These are phyloP conservation scores for Drosophila paranaensis DNA, from an alignment of 2,888 invertebrate genomes.

Conservation along the genomic window DNA sequence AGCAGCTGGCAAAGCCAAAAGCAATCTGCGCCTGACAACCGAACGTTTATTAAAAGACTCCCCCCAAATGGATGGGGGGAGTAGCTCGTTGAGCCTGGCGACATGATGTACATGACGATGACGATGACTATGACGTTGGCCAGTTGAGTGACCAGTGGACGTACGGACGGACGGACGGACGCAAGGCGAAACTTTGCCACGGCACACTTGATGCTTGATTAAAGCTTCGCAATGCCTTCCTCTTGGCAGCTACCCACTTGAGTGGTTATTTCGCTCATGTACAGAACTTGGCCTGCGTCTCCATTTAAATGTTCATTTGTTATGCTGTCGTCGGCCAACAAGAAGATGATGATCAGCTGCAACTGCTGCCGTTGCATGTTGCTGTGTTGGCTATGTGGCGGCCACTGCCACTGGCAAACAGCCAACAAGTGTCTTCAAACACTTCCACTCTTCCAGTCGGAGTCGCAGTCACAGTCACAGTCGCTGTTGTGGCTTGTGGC, in stretches of 20 bases:
- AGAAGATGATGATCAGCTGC: slow-evolving; percentile 34
- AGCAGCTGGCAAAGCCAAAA: slow-evolving; percentile 49
- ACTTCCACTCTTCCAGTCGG: slow-evolving; percentile 53
- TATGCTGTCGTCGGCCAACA: slow-evolving; percentile 72
- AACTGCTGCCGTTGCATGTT: slow-evolving; percentile 28
- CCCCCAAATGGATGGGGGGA: slow-evolving; percentile 35
- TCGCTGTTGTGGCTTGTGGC: slow-evolving; percentile 49
- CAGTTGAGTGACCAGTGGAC: slow-evolving; percentile 51
- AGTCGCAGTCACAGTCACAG: slow-evolving; percentile 23
- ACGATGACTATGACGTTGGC: slow-evolving; percentile 35
- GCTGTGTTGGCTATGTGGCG: slow-evolving; percentile 1
- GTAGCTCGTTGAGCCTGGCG: slow-evolving; percentile 48
- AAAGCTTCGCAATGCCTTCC: slow-evolving; percentile 59
- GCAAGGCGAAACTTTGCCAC: slow-evolving; percentile 47
- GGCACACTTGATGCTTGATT: slow-evolving; percentile 72
- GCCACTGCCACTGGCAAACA: slow-evolving; percentile 69
- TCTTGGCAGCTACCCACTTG: slow-evolving; percentile 43
- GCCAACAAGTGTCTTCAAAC: slow-evolving; percentile 79
- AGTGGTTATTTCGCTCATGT: slow-evolving; percentile 33
- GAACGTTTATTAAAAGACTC: slow-evolving; percentile 68
- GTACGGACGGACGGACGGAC: background rate
- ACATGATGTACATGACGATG: slow-evolving; percentile 65
- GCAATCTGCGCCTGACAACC: slow-evolving; percentile 75
- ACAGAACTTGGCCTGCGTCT: slow-evolving; percentile 56
- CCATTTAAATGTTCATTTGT: slow-evolving; percentile 79